Conservation (phyloP, 2,113 vertebrate species). For the Oriolus oriolus region DNA sequence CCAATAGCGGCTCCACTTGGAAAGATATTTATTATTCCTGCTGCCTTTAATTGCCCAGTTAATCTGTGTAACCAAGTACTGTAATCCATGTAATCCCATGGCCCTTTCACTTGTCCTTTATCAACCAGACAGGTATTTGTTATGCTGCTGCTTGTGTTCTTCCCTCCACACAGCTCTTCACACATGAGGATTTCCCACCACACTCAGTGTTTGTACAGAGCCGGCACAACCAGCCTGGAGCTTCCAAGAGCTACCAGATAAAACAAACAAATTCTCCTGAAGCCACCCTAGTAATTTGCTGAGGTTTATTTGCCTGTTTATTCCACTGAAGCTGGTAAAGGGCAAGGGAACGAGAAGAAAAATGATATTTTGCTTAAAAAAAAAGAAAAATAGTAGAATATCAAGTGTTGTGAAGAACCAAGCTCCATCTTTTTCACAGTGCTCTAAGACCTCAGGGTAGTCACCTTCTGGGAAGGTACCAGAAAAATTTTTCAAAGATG, state of each 20-base stretch:
- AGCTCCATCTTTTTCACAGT: background rate
- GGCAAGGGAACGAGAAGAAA: background rate
- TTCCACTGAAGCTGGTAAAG: background rate
- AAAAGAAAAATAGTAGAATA: background rate
- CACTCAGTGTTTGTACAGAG: background rate
- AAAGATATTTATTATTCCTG: background rate
- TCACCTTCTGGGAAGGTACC: background rate
- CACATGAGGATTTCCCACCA: background rate
- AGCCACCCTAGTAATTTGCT: background rate
- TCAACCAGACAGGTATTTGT: background rate
- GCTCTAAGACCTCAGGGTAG: background rate
- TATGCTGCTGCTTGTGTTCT: background rate
- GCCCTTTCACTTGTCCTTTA: background rate
- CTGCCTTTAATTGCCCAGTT: background rate
- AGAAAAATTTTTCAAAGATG: background rate
- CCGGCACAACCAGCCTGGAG: rapidly evolving
- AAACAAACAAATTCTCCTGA: background rate
- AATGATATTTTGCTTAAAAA: background rate
- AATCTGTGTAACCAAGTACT: background rate
- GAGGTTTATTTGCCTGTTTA: background rate
- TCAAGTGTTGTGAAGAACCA: background rate
- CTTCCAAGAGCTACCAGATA: background rate
- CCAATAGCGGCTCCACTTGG: background rate
- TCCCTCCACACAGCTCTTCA: background rate
- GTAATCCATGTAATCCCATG: background rate